Percentiles rank a stretch among this genome's conserved stretches.
These are phyloP conservation scores for Pachycephus smyrnensis DNA, from an alignment of 2,888 invertebrate species.

Conservation along the genomic window DNA sequence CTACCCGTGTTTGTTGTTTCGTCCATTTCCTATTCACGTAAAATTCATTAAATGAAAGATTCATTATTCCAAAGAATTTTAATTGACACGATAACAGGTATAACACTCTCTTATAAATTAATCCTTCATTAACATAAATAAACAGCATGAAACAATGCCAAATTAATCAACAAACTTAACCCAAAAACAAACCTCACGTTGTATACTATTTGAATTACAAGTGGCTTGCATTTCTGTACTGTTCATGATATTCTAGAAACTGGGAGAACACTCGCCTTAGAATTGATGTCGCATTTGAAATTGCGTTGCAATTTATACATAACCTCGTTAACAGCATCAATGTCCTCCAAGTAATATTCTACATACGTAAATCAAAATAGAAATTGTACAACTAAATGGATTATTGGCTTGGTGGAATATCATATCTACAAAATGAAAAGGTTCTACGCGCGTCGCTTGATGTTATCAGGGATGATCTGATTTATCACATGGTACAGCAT, in stretches of 20 bases:
- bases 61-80: not conserved
- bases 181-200: not conserved
- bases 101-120: not conserved
- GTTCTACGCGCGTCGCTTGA: not conserved
- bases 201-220: not conserved
- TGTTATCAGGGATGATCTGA: not conserved
- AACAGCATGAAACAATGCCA: not conserved
- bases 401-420: not conserved
- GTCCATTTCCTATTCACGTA: not conserved
- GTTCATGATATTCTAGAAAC: not conserved
- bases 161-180: not conserved
- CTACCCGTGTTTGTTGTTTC: not conserved
- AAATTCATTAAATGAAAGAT: not conserved
- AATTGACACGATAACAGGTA: not conserved
- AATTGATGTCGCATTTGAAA: not conserved
- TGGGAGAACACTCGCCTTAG: not conserved
- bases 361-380: not conserved
- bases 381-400: not conserved
- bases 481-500: not conserved
- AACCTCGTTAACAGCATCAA: not conserved
- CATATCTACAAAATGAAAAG: not conserved
- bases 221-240: not conserved
- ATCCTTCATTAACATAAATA: not conserved
- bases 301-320: not conserved
- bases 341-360: not conserved